Evolutionary conservation across 2,113 vertebrate species (phyloP).

Genomic region (Neomonachus schauinslandi): DNA sequence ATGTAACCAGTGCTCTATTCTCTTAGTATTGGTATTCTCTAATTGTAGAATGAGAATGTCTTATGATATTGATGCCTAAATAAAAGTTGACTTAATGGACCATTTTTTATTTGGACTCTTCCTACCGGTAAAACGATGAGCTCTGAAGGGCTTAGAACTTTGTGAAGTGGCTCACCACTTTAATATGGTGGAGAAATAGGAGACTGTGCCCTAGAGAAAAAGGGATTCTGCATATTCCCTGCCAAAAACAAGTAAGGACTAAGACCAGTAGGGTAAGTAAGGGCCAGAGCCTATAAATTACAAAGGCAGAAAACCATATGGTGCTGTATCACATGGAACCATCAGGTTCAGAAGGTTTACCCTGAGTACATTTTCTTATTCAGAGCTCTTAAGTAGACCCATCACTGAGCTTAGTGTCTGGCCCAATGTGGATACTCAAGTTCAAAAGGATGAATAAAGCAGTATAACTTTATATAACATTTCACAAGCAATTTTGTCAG

Average conservation of each 20-base stretch:
- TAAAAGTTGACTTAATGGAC: conserved; percentile 69
- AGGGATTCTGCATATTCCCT: background rate
- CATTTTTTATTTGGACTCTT: conserved; percentile 58
- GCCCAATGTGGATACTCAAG: background rate
- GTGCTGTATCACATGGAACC: background rate
- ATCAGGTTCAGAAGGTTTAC: background rate
- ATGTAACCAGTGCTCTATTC: conserved; percentile 22
- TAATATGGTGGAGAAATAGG: background rate
- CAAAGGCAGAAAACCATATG: background rate
- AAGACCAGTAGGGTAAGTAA: background rate
- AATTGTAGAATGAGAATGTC: conserved; percentile 5
- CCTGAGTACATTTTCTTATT: background rate
- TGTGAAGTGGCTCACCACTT: background rate
- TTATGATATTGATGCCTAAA: conserved; percentile 58
- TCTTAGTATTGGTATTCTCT: conserved; percentile 19
- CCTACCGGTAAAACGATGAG: conserved; percentile 17
- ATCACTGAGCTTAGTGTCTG: background rate
- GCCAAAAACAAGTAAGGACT: background rate
- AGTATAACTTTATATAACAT: background rate
- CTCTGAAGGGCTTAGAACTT: background rate
- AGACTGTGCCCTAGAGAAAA: background rate
- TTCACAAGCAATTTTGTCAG: background rate
- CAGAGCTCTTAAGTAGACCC: background rate
- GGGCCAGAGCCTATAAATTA: background rate
- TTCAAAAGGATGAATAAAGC: background rate